These are phyloP conservation scores for Heloderma charlesbogerti DNA, from an alignment of 2,113 vertebrate genomes.

Conservation along the genomic window DNA sequence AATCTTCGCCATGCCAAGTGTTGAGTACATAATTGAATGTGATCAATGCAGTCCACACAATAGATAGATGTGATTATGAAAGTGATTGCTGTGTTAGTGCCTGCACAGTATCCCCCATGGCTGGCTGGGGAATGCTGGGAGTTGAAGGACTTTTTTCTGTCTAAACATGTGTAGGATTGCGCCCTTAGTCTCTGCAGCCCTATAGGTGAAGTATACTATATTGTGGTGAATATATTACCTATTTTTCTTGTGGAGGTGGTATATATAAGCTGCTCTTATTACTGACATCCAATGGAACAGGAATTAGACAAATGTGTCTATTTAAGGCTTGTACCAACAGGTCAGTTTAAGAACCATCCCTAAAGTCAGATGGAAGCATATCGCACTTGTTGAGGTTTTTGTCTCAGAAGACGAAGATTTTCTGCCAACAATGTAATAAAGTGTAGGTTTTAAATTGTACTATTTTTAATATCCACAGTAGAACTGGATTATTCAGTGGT, in stretches of 20 bases:
- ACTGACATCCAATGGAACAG: not conserved
- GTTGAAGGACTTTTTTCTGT: too few relatives aligned
- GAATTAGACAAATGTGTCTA: not conserved
- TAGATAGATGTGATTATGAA: not conserved
- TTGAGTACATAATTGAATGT: not conserved
- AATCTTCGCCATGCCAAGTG: not conserved
- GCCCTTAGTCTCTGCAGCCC: too few relatives aligned
- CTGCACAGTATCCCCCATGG: not conserved
- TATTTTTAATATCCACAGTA: not conserved
- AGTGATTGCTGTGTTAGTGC: not conserved
- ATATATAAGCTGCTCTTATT: not conserved
- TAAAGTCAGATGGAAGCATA: not conserved
- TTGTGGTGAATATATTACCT: not conserved
- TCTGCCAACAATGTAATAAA: not conserved
- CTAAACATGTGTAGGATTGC: too few relatives aligned
- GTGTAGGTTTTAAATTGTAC: not conserved
- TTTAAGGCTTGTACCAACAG: not conserved
- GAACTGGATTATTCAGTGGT: not conserved
- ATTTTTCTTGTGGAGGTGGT: too few relatives aligned
- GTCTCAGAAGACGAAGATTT: constrained; percentile 2
- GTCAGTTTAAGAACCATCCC: not conserved
- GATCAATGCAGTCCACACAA: not conserved
- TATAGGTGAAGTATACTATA: not conserved
- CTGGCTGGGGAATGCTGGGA: too few relatives aligned
- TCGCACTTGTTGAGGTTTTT: not conserved